These are phyloP conservation scores for Sceloporus undulatus DNA, from an alignment of 2,113 vertebrate genomes.

Conservation along the genomic window DNA sequence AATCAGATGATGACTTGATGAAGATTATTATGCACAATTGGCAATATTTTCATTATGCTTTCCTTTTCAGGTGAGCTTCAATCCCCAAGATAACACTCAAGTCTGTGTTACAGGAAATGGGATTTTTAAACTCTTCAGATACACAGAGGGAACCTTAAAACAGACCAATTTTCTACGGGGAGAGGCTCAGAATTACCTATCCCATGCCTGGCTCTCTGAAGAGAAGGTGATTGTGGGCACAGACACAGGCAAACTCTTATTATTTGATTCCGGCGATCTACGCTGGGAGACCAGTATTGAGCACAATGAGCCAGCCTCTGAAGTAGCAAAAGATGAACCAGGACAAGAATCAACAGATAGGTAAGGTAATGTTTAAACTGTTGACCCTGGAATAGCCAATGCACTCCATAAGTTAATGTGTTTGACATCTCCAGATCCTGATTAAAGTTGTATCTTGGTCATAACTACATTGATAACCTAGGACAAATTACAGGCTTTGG, in stretches of 20 bases:
- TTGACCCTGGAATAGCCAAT: background rate
- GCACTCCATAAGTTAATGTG: background rate
- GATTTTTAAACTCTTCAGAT: slow-evolving; percentile 89
- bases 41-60: slow-evolving; percentile 23
- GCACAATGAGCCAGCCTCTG: slow-evolving; percentile 58
- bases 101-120: slow-evolving; percentile 88
- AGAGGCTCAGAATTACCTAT: slow-evolving; percentile 85
- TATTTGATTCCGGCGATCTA: slow-evolving; percentile 88
- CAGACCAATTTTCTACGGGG: slow-evolving; percentile 85
- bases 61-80: slow-evolving; percentile 89
- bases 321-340: slow-evolving; percentile 35
- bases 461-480: background rate
- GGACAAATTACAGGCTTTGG: background rate
- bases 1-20: background rate
- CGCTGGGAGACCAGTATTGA: slow-evolving; percentile 83
- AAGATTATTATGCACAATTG: background rate
- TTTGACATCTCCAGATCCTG: background rate
- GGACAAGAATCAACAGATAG: slow-evolving; percentile 66
- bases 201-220: slow-evolving; percentile 87
- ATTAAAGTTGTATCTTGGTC: background rate
- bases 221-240: slow-evolving; percentile 88
- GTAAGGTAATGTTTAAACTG: slow-evolving; percentile 32
- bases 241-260: slow-evolving; percentile 83
- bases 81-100: slow-evolving; percentile 87
- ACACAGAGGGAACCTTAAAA: slow-evolving; percentile 86